phyloP scores from a whole-genome alignment of 2,797 vertebrate species.

The Gadopsis bispinosus region DNA sequence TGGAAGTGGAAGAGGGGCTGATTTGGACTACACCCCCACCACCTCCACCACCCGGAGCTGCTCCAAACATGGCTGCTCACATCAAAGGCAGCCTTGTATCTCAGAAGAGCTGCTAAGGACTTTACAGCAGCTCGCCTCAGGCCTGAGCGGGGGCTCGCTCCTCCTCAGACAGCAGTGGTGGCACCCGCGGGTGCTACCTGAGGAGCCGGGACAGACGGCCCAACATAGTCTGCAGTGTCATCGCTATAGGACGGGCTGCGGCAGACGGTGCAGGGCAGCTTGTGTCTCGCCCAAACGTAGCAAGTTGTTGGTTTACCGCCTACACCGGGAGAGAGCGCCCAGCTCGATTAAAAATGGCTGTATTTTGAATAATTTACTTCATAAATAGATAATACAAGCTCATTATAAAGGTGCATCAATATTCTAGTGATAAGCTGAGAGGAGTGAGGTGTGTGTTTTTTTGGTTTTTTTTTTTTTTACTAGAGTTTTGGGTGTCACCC shows the following conservation, averaged over 20 bases:
- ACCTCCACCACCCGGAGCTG: constrained; percentile 68
- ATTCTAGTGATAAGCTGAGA: constrained; percentile 73
- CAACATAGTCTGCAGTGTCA: constrained; percentile 43
- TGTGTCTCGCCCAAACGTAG: constrained; percentile 35
- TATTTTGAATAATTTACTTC: constrained; percentile 83
- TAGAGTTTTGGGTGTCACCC: constrained; percentile 55
- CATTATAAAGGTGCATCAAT: constrained; percentile 77
- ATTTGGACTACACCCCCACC: constrained; percentile 50
- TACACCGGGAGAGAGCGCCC: constrained; percentile 38
- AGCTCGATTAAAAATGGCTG: constrained; percentile 77
- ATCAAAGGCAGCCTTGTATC: constrained; percentile 84
- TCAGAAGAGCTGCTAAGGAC: constrained; percentile 83
- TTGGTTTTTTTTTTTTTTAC: constrained; percentile 34
- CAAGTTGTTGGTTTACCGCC: constrained; percentile 53
- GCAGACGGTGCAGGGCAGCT: constrained; percentile 8
- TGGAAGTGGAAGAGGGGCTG: constrained; percentile 50
- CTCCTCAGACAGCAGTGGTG: constrained; percentile 67
- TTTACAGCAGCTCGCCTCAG: constrained; percentile 80
- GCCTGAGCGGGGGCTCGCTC: constrained; percentile 66
- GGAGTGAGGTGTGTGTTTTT: constrained; percentile 41
- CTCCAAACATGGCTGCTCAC: constrained; percentile 82
- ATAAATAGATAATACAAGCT: constrained; percentile 82
- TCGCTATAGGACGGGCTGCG: constrained; percentile 20
- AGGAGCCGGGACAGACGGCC: constrained; percentile 54
- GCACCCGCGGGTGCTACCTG: constrained; percentile 64